Conservation (phyloP, 2,888 invertebrate species). For the Antheraea yamamai region DNA sequence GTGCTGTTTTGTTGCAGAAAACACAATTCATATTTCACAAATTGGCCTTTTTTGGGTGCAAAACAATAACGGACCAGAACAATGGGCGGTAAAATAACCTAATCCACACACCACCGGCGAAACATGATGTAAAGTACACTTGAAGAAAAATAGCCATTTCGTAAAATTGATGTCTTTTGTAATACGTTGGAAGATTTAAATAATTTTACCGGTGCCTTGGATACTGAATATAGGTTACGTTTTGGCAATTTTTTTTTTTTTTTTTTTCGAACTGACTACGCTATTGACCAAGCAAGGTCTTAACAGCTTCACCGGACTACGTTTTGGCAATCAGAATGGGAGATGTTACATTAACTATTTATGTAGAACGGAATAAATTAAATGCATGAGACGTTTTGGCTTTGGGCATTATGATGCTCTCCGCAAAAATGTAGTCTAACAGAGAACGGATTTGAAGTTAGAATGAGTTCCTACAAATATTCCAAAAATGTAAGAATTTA, state of each 20-base stretch:
- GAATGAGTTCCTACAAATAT: not conserved
- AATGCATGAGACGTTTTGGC: not conserved
- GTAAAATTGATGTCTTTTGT: conserved; percentile 18
- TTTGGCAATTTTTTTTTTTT: too few species aligned
- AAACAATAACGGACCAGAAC: conserved; percentile 48
- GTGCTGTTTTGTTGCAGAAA: conserved; percentile 30
- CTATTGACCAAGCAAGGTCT: too few species aligned
- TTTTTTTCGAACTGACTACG: too few species aligned
- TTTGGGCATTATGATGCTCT: not conserved
- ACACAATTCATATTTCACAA: conserved; percentile 37
- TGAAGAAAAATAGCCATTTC: conserved; percentile 14
- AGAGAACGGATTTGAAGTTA: not conserved
- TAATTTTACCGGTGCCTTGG: not conserved
- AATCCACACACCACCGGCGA: conserved; percentile 30
- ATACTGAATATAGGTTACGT: not conserved
- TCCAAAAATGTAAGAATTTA: not conserved
- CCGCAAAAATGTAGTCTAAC: not conserved
- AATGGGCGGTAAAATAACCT: conserved; percentile 40
- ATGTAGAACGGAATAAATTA: not conserved
- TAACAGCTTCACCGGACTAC: too few species aligned
- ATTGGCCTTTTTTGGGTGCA: conserved; percentile 37
- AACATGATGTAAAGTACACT: conserved; percentile 27
- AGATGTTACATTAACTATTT: not conserved
- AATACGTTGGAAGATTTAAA: not conserved
- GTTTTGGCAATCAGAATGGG: not conserved